Percentiles rank a stretch among this genome's conserved stretches.
These are phyloP conservation scores for Eretmochelys imbricata DNA, from an alignment of 2,113 vertebrate species.

Conservation along the genomic window DNA sequence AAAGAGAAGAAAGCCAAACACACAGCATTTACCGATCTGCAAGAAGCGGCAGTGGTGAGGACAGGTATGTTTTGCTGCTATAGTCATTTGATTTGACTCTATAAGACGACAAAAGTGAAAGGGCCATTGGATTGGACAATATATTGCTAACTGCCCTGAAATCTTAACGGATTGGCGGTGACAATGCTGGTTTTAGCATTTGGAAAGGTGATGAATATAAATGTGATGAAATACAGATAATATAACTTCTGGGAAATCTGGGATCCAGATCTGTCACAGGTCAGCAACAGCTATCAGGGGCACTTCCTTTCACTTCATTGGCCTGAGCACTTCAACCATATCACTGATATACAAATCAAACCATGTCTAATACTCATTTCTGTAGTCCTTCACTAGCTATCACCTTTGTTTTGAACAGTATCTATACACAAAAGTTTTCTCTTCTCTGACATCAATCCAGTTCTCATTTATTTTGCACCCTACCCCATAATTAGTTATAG, in stretches of 20 bases:
- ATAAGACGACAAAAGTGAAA: slow-evolving; percentile 43
- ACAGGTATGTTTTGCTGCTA: slow-evolving; percentile 12
- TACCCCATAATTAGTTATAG: background rate
- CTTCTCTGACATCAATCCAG: background rate
- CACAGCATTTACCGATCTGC: background rate
- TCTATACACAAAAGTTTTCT: slow-evolving; percentile 8
- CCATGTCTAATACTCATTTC: slow-evolving; percentile 7
- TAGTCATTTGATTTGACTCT: slow-evolving; percentile 25
- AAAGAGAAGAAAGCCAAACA: background rate
- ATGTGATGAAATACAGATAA: slow-evolving; percentile 21
- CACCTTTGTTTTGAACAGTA: background rate
- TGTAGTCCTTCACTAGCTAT: background rate
- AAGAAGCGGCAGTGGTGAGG: background rate
- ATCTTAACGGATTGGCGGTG: slow-evolving; percentile 19
- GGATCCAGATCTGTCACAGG: background rate
- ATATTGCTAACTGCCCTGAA: slow-evolving; percentile 31
- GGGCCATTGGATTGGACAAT: slow-evolving; percentile 23
- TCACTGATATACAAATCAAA: background rate
- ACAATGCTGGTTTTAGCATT: slow-evolving; percentile 29
- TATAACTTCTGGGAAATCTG: background rate
- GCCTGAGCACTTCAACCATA: background rate
- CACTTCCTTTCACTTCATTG: background rate
- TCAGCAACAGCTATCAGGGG: background rate
- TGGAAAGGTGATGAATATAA: background rate
- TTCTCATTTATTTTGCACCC: too few relatives aligned